Evolutionary conservation across 2,113 vertebrate genomes (phyloP).

Genomic region (Bubalus kerabau): DNA sequence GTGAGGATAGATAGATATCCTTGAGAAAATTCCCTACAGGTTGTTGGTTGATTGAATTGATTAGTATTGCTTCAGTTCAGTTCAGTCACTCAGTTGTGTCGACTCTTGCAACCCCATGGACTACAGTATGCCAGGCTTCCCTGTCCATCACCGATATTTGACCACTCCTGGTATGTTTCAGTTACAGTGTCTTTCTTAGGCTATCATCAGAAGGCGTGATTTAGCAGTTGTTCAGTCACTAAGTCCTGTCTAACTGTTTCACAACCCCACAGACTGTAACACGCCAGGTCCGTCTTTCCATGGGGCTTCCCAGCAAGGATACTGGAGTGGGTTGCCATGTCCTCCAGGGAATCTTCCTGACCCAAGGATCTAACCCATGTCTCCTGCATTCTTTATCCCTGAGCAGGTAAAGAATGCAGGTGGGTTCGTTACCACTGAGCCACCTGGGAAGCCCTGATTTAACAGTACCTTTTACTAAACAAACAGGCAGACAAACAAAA

Average conservation of each 20-base stretch:
- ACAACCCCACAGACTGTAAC: not conserved
- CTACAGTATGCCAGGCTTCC: not conserved
- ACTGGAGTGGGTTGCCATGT: not conserved
- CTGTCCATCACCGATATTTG: not conserved
- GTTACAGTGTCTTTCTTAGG: not conserved
- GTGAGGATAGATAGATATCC: not conserved
- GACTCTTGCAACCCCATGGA: not conserved
- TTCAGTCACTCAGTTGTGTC: not conserved
- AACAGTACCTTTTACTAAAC: not conserved
- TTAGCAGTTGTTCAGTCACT: not conserved
- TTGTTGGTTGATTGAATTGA: not conserved
- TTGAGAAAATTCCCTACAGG: not conserved
- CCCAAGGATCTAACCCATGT: not conserved
- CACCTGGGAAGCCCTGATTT: not conserved
- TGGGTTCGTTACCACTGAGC: not conserved
- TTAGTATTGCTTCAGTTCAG: not conserved
- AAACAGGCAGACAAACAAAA: not conserved
- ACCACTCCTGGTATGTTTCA: not conserved
- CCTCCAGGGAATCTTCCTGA: not conserved
- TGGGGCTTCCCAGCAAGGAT: not conserved
- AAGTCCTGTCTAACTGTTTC: not conserved
- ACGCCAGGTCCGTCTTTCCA: not conserved
- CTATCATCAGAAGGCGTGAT: not conserved
- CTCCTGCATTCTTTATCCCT: not conserved
- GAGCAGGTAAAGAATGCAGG: not conserved